These are phyloP conservation scores for Malurus leucopterus DNA, from an alignment of 2,797 vertebrate species.

Conservation along the genomic window DNA sequence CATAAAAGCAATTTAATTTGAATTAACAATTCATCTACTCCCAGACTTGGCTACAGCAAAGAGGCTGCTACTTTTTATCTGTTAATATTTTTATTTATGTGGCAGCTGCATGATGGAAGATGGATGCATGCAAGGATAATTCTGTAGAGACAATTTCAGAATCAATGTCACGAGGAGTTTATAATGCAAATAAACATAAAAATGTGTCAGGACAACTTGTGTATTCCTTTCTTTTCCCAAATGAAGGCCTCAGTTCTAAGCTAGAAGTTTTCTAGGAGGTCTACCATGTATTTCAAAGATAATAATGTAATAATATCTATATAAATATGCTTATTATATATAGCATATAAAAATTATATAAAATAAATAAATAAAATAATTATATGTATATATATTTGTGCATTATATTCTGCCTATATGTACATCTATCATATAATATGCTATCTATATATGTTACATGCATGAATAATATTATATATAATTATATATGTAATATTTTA, in stretches of 20 bases:
- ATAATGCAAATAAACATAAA: not conserved
- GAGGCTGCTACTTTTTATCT: not conserved
- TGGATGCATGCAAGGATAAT: not conserved
- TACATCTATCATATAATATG: not conserved
- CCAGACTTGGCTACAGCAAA: not conserved
- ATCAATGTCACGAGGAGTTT: not conserved
- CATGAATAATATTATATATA: not conserved
- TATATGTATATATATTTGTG: not conserved
- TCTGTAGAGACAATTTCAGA: not conserved
- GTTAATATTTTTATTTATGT: not conserved
- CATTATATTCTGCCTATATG: not conserved
- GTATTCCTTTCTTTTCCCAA: not conserved
- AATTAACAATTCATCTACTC: conserved; percentile 34
- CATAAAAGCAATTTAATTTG: conserved; percentile 49
- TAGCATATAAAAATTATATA: too few relatives aligned
- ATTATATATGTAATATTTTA: not conserved
- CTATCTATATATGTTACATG: rapidly evolving
- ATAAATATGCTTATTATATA: too few relatives aligned
- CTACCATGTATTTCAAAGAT: not conserved
- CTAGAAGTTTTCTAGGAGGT: not conserved
- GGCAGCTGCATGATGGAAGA: not conserved
- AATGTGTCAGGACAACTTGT: not conserved
- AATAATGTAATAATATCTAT: not conserved
- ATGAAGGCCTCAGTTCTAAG: not conserved
- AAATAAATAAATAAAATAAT: not conserved